Evolutionary conservation across 2,113 vertebrate species (phyloP), one percentile per base, ranked within the genome.

Genomic region (Nothocercus julius): DNA sequence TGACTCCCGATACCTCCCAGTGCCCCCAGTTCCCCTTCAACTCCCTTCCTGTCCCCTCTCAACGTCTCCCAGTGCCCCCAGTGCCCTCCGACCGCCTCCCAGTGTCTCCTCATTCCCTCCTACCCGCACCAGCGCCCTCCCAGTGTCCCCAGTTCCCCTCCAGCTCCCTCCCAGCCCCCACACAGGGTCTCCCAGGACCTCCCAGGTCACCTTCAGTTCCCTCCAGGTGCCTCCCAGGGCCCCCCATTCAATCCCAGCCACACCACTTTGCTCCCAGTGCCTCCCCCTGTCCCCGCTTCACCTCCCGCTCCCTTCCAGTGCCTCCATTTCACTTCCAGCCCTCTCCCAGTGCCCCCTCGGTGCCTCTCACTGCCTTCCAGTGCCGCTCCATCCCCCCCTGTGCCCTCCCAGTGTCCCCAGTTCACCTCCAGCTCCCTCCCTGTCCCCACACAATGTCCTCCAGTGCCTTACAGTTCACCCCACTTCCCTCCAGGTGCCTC

Each of bases 1-100:
- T 40, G n/a, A 5, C 40, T 27, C 44, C 66, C 67, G 34, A 1
- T 3, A 27, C 12, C 21, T 27, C 28, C 67, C 3, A 0, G 4
- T 11, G n/a, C 7, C 40, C 72, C 5, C 72, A 2, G 2, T 44
- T 24, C n/a, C 63, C 25, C 9, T 9, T 17, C 28, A 4, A 6
- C 4, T 47, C 42, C 25, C 6, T 14, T 11, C 21, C 28, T 22
- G 44, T 45, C 44, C 44, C 44, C 44, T 45, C 44, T 45, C 44
- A 45, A 17, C 5, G 44, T 47, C 45, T 34, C 76, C 47, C 62
- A 27, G 28, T 47, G 14, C 1, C 18, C 40, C 64, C 32, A 36
- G 18, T 13, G 27, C 5, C 20, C n/a, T 18, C 11, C 16, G 0
- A 4, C 13, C 20, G 6, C 20, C 20, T 36, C 8, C 36, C 36